Evolutionary conservation across 1,140 invertebrate species (phyloP), one percentile per base, ranked within the genome.

Genomic region (Coenobita brevimanus): DNA sequence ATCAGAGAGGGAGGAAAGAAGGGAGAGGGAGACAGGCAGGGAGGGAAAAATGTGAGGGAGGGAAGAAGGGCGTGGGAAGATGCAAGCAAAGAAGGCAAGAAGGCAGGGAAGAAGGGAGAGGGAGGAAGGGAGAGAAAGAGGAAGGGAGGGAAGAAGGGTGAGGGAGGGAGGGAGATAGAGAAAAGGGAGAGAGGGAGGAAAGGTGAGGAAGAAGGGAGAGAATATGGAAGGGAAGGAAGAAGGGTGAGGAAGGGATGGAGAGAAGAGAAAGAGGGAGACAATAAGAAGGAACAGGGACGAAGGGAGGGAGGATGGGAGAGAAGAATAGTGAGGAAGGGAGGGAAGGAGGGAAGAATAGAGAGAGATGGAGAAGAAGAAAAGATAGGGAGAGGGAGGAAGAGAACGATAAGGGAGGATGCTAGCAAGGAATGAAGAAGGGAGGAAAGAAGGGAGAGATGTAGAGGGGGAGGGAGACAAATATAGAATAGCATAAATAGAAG

Each of bases 311-410:
- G 41, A 79, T 21, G 8, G 41, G 27, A 13, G 54, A 24, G 17
- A 24, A 3, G 33, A 24, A 1, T 21, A 50, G 43, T 3, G 41
- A 8, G 43, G 27, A 46, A 78, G 6, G 21, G 17, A 4, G 41
- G 6, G 6, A 76, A n/a, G 46, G 33, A 41, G 21, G 17, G 1
- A 15, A 15, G 27, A 24, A 76, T 3, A 41, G 64, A 69, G 64
- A 69, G 64, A 69, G 64, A 69, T 57, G 13, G n/a, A 57, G 54
- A n/a, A 57, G n/a, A 57, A 10, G 54, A 57, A 57, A 57, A n/a
- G 54, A 57, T 10, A 57, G 54, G n/a, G 54, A n/a, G 54, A 57
- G 54, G n/a, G 54, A 13, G 54, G n/a, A 57, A n/a, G 54, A 57
- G 54, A n/a, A n/a, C 10, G 54, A 57, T 10, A 57, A n/a, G 54